A percentile compares a stretch with the other conserved stretches of the same genome.
phyloP scores from a whole-genome alignment of 2,888 invertebrate genomes.

The Hylaea fasciaria region DNA sequence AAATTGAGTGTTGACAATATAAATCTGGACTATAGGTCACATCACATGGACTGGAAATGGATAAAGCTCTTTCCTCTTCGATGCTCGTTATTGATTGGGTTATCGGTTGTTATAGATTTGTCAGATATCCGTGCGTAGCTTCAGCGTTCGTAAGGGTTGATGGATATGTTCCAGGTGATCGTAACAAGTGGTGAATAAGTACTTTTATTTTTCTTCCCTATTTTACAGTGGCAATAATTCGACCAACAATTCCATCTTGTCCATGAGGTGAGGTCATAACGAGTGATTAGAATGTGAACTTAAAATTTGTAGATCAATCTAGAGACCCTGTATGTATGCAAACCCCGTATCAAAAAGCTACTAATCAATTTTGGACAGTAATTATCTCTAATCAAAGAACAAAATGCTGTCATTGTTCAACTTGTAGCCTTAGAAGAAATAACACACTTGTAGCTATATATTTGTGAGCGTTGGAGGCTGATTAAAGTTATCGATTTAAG shows the following conservation, averaged over 20 bases:
- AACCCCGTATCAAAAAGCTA: too few relatives aligned
- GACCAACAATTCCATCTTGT: background rate
- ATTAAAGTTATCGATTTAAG: constrained; percentile 58
- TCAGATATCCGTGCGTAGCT: background rate
- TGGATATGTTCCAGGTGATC: background rate
- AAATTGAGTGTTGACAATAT: background rate
- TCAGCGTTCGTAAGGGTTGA: background rate
- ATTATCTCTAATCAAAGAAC: background rate
- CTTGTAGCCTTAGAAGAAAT: too few relatives aligned
- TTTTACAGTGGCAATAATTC: too few relatives aligned
- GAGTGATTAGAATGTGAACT: too few relatives aligned
- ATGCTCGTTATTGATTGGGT: background rate
- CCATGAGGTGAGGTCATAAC: too few relatives aligned
- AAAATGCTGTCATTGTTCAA: too few relatives aligned
- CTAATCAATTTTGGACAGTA: too few relatives aligned
- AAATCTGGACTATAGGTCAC: background rate
- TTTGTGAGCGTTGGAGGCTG: constrained; percentile 28
- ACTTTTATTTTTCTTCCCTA: too few relatives aligned
- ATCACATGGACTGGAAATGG: background rate
- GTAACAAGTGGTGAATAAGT: background rate
- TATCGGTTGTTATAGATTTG: background rate
- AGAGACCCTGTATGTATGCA: too few relatives aligned
- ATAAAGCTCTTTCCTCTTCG: background rate
- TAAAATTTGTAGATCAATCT: too few relatives aligned
- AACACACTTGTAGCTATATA: too few relatives aligned